Evolutionary conservation across 1,140 invertebrate genomes (phyloP).

Genomic region (Marisa cornuarietis): DNA sequence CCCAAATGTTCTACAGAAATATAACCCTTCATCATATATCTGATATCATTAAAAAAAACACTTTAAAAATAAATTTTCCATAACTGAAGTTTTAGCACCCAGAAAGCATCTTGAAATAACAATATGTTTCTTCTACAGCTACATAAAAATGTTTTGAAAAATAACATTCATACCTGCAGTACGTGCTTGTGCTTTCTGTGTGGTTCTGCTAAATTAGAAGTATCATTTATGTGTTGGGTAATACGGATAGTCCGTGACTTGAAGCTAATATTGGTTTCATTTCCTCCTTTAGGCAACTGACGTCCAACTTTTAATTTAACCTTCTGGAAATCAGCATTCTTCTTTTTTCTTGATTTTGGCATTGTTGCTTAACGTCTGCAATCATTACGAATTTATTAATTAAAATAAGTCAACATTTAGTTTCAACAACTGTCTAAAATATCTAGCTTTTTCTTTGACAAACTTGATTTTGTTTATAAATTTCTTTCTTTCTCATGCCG

Average conservation of each 20-base stretch:
- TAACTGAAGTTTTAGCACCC: too few relatives aligned
- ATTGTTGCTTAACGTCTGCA: background rate
- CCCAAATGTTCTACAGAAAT: too few relatives aligned
- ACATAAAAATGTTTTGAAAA: background rate
- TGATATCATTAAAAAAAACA: too few relatives aligned
- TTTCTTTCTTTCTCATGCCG: background rate
- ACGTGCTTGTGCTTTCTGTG: constrained; percentile 2
- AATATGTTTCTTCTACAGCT: background rate
- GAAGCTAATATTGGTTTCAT: constrained; percentile 7
- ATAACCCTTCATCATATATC: too few relatives aligned
- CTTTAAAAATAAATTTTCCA: too few relatives aligned
- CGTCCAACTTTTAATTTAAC: constrained; percentile 17
- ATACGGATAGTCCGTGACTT: constrained; percentile 7
- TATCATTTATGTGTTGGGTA: background rate
- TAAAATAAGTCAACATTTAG: background rate
- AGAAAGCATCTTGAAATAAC: too few relatives aligned
- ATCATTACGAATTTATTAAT: background rate
- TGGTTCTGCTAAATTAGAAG: background rate
- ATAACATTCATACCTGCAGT: background rate
- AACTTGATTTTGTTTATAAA: too few relatives aligned
- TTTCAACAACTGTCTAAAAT: background rate
- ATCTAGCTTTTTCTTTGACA: too few relatives aligned
- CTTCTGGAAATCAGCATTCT: constrained; percentile 20
- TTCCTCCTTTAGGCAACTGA: background rate
- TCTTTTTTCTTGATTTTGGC: constrained; percentile 8